Percentiles rank a stretch among this genome's conserved stretches.
Evolutionary conservation across 2,113 vertebrate genomes (phyloP).

Genomic region (Dryoscopus gambensis): DNA sequence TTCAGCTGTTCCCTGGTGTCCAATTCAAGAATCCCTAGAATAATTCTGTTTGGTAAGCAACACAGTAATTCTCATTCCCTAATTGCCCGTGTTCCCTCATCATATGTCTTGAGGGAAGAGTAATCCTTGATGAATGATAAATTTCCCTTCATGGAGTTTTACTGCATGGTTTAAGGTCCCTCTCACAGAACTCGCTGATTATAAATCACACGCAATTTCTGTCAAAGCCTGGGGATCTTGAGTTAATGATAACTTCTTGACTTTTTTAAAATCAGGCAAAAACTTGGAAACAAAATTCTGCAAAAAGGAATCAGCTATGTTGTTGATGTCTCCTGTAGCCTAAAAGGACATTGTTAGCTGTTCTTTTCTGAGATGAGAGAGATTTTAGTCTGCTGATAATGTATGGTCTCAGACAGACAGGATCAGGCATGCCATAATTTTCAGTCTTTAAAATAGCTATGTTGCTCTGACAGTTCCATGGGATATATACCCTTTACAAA

Average conservation of each 20-base stretch:
- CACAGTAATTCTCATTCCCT: background rate
- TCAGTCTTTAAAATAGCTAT: background rate
- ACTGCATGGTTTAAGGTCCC: background rate
- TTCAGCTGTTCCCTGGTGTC: background rate
- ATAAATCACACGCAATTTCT: slow-evolving; percentile 30
- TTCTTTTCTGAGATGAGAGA: background rate
- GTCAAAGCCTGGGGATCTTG: background rate
- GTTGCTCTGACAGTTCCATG: background rate
- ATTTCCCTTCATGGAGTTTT: background rate
- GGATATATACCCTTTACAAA: background rate
- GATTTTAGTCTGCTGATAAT: background rate
- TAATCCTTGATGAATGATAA: slow-evolving; percentile 1
- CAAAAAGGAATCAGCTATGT: background rate
- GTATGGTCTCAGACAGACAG: background rate
- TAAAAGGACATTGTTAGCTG: background rate
- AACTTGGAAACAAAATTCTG: background rate
- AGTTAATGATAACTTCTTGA: background rate
- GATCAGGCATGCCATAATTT: slow-evolving; percentile 12
- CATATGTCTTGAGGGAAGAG: background rate
- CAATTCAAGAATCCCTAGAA: slow-evolving; percentile 20
- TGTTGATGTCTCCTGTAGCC: background rate
- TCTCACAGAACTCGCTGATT: slow-evolving; percentile 21
- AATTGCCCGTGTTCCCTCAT: background rate
- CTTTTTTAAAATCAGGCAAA: background rate
- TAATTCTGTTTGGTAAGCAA: background rate